These are phyloP conservation scores for Campoletis raptor DNA, from an alignment of 2,888 invertebrate genomes.

Conservation along the genomic window DNA sequence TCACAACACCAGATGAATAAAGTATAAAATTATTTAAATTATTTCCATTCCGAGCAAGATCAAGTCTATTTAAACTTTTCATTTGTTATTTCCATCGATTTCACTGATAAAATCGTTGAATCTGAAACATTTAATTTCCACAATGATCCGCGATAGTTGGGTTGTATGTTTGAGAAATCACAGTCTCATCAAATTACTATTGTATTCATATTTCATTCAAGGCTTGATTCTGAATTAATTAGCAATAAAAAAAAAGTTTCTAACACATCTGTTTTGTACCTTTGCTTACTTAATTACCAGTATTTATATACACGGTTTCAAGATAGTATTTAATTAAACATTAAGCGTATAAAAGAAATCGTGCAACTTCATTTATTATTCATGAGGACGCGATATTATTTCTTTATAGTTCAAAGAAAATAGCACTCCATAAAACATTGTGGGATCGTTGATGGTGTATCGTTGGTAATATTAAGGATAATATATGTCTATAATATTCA, in stretches of 20 bases:
- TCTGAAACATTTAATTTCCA: not conserved
- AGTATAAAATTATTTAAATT: not conserved
- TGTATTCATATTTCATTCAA: not conserved
- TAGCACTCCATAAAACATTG: conserved; percentile 57
- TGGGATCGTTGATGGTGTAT: conserved; percentile 41
- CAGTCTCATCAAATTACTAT: not conserved
- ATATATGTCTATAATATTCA: conserved; percentile 34
- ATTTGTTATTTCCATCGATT: not conserved
- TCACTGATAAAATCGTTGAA: not conserved
- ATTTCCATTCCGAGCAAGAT: not conserved
- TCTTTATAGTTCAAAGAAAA: conserved; percentile 36
- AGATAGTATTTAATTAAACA: conserved; percentile 25
- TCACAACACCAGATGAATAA: not conserved
- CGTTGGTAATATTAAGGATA: conserved; percentile 14
- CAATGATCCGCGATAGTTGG: not conserved
- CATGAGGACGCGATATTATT: conserved; percentile 33
- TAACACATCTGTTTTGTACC: not conserved
- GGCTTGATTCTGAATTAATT: not conserved
- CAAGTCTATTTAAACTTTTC: not conserved
- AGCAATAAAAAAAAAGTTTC: not conserved
- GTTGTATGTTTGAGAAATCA: not conserved
- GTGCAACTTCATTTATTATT: conserved; percentile 38
- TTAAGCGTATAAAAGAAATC: conserved; percentile 29
- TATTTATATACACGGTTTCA: not conserved
- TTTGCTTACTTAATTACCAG: not conserved